These are phyloP conservation scores for Tridacna crocea DNA, from an alignment of 2,888 invertebrate species.

Conservation along the genomic window DNA sequence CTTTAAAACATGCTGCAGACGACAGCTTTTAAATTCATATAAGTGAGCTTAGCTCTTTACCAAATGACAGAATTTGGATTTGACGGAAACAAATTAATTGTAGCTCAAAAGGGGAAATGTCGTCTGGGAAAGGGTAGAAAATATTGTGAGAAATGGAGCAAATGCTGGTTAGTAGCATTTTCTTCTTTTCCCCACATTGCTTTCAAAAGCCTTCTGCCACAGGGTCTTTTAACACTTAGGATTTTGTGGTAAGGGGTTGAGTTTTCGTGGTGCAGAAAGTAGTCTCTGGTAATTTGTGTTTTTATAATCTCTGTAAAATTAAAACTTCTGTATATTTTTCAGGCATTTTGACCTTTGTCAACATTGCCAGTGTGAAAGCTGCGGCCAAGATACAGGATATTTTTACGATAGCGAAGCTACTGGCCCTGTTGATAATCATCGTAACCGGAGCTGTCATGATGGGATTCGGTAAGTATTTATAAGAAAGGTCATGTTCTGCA, in stretches of 20 bases:
- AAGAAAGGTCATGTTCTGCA: too few relatives aligned
- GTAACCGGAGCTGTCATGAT: conserved; percentile 91
- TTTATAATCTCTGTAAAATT: neutral
- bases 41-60: too few relatives aligned
- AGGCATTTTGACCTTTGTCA: conserved; percentile 95
- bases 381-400: conserved; percentile 95
- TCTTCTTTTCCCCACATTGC: neutral
- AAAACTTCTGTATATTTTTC: too few relatives aligned
- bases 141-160: neutral
- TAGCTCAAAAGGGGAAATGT: too few relatives aligned
- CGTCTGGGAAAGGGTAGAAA: neutral
- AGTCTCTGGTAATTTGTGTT: too few relatives aligned
- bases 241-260: neutral
- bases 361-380: conserved; percentile 94
- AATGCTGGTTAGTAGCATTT: neutral
- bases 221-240: neutral
- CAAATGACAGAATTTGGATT: too few relatives aligned
- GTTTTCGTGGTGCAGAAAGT: too few relatives aligned
- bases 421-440: conserved; percentile 92
- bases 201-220: neutral
- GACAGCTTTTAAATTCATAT: too few relatives aligned
- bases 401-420: conserved; percentile 93
- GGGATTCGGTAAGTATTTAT: conserved; percentile 87
- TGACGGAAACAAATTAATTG: too few relatives aligned
- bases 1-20: too few relatives aligned